Evolutionary conservation across 2,113 vertebrate genomes (phyloP), one percentile per base, ranked within the genome.

Genomic region (Rhea pennata): DNA sequence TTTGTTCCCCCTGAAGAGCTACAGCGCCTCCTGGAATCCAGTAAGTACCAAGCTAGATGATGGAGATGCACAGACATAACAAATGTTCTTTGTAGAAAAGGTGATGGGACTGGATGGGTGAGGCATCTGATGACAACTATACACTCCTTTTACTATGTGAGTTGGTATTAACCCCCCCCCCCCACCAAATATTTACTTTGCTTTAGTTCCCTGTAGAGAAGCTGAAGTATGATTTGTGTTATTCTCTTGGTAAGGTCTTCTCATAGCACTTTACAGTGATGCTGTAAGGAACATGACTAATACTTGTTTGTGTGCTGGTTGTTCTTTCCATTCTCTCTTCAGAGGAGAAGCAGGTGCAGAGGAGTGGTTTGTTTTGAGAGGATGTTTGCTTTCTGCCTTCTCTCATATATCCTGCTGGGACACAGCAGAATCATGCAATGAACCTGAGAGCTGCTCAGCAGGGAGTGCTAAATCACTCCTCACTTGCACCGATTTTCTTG

Each of bases 1-100:
- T 99, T 99, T 94, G 98, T 99, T 96, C 98, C 98, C 80, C 99
- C 99, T 0, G 99, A 98, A 91, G 98, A 99, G 39, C 97, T 99
- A 94, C 98, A 99, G 96, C 95, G 79, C 61, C 97, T 99, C 90
- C 97, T 99, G 93, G 98, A 99, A 98, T 98, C 99, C 83, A 98
- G 99, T 99, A 97, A 99, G 99, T 99, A 81, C 90, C 86, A 93
- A 67, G 8, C 50, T 61, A 36, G 53, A 7, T 82, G 62, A 6
- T 42, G 54, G 83, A 40, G 58, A 17, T 64, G n/a, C 33, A 53
- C 70, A 64, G 80, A 50, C 27, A 13, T 4, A 19, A 0, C 58
- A 56, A 10, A 9, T 44, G 42, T n/a, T 66, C 33, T 22, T 46
- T 92, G 62, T 22, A 33, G 71, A 76, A 76, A n/a, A 58, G 54